phyloP scores from a whole-genome alignment of 2,797 vertebrate genomes.

The Garrulus glandarius region DNA sequence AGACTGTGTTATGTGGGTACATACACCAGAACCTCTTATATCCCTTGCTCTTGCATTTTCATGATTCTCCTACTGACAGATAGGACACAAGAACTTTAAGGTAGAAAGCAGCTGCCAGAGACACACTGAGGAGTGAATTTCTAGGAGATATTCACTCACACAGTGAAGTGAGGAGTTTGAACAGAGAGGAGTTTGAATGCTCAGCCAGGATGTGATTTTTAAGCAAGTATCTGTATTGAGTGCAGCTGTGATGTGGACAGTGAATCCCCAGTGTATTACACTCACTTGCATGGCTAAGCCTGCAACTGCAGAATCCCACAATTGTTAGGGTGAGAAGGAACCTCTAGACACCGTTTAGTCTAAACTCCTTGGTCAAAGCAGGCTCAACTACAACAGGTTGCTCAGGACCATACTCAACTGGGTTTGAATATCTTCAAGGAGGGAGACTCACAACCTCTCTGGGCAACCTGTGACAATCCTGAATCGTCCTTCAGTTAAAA shows the following conservation, averaged over 20 bases:
- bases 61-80: background rate
- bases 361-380: background rate
- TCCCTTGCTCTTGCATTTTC: background rate
- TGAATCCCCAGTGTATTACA: background rate
- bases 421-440: background rate
- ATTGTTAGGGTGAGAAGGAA: background rate
- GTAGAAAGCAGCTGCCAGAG: background rate
- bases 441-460: background rate
- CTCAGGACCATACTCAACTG: background rate
- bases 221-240: background rate
- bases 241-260: background rate
- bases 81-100: background rate
- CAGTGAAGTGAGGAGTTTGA: no score
- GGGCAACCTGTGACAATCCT: background rate
- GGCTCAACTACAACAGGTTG: background rate
- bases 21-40: background rate
- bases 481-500: background rate
- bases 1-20: background rate
- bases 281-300: background rate
- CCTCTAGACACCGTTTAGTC: background rate
- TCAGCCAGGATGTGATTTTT: background rate
- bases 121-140: background rate
- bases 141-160: rapidly evolving
- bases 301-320: background rate
- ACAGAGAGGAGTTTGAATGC: background rate